phyloP scores from a whole-genome alignment of 2,888 invertebrate species.

The Drosophila falleni region DNA sequence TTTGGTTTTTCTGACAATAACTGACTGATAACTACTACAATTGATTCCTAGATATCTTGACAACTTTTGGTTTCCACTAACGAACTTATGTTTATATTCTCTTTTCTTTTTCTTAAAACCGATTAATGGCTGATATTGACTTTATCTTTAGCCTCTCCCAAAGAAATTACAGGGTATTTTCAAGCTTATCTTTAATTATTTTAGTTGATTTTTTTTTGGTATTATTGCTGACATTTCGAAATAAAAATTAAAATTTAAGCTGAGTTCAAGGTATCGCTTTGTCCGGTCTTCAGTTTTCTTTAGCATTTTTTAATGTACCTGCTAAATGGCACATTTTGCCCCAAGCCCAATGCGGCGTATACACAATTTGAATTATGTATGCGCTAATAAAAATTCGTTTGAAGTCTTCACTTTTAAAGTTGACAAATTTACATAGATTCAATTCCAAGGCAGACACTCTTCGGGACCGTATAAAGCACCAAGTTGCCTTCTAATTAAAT shows the following conservation, averaged over 20 bases:
- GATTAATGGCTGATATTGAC: no score
- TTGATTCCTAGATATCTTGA: neutral
- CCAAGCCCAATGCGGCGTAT: conserved; percentile 27
- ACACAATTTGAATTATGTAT: conserved; percentile 62
- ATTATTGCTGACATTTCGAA: neutral
- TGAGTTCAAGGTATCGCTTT: neutral
- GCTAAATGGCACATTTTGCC: conserved; percentile 13
- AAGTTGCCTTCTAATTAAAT: conserved; percentile 66
- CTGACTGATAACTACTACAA: neutral
- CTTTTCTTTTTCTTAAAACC: neutral
- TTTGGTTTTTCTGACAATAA: neutral
- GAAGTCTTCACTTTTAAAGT: conserved; percentile 72
- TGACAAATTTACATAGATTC: conserved; percentile 72
- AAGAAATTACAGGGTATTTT: neutral
- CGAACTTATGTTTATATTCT: neutral
- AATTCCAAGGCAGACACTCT: conserved; percentile 40
- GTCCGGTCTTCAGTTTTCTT: conserved; percentile 1
- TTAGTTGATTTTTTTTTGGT: neutral
- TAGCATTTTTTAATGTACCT: conserved; percentile 14
- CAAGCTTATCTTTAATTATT: neutral
- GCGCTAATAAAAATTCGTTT: conserved; percentile 61
- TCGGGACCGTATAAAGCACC: neutral
- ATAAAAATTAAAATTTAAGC: neutral
- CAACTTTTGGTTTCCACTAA: neutral
- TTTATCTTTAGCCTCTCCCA: no score